Evolutionary conservation across 2,113 vertebrate species (phyloP).

Genomic region (Prunella fulvescens): DNA sequence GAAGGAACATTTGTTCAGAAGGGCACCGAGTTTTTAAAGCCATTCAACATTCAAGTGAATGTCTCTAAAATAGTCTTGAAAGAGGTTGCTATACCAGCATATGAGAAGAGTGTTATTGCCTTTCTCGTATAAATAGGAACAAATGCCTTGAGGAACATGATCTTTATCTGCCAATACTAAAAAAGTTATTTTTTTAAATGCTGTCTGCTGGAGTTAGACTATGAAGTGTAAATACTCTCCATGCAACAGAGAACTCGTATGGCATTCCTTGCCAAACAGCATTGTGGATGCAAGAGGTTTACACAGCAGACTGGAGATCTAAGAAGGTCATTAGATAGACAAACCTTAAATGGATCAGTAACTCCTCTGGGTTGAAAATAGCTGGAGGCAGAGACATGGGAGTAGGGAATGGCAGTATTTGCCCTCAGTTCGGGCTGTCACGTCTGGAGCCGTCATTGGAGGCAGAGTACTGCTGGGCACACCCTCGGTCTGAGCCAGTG

Average conservation of each 20-base stretch:
- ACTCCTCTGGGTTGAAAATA: neutral
- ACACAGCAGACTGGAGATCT: neutral
- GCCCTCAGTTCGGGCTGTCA: neutral
- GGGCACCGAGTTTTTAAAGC: conserved; percentile 27
- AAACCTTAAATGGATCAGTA: neutral
- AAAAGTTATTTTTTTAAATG: neutral
- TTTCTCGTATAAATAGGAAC: conserved; percentile 20
- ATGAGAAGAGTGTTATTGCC: neutral
- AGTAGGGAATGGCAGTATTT: neutral
- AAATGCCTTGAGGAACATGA: conserved; percentile 4
- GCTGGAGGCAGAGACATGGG: neutral
- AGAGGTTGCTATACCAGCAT: neutral
- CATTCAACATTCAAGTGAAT: conserved; percentile 3
- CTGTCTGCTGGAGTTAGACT: neutral
- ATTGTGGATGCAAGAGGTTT: neutral
- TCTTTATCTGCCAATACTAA: neutral
- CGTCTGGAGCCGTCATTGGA: accelerated
- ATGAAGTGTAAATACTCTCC: neutral
- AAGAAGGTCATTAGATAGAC: neutral
- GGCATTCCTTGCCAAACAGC: neutral
- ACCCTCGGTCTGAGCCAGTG: accelerated
- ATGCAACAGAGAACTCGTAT: neutral
- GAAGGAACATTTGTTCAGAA: conserved; percentile 19
- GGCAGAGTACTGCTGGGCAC: neutral
- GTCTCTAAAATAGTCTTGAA: conserved; percentile 14